Evolutionary conservation across 2,888 invertebrate genomes (phyloP), one percentile per base, ranked within the genome.

Genomic region (Caenorhabditis doughertyi): DNA sequence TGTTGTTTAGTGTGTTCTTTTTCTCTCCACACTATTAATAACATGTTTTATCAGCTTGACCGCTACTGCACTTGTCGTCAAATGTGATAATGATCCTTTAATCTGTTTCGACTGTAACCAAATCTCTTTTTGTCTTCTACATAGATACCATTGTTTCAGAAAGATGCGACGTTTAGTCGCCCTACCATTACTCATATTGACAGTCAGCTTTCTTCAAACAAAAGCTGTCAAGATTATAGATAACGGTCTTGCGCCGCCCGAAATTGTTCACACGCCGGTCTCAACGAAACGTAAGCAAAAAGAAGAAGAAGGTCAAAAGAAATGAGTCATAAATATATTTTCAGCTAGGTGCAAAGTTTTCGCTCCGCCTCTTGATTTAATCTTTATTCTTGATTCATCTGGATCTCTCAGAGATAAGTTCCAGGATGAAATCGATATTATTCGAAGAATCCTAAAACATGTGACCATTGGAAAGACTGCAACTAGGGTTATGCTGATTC

Each of bases 171-270:
- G 68, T 53, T 67, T 79, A 58, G 55, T 67, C 60, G 62, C 72
- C 51, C 27, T 64, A 39, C 76, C 71, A 39, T 71, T 81, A 60
- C 76, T 81, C 72, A 56, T 72, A 49, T 51, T 72, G 65, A 11
- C 56, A 32, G 27, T 72, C 56, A 25, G 27, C 51, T 56, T 39
- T 72, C 44, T 53, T 42, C 32, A 67, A 23, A 55, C 64, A 35
- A 29, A 79, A 53, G 58, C 81, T 79, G 86, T 92, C 53, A 85
- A 87, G 73, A 83, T 88, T 44, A 90, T 90, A 58, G 87, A 89
- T 80, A 90, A 90, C 79, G 90, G 90, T 49, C 81, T 90, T 56
- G 90, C 90, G 65, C 89, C 89, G 47, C 90, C 90, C 16, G 90
- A 90, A 73, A 89, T 90, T 72, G 90, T 90, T 35, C 89, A 90